Evolutionary conservation across 2,888 invertebrate genomes (phyloP).

Genomic region (Cerceris ruficornis): DNA sequence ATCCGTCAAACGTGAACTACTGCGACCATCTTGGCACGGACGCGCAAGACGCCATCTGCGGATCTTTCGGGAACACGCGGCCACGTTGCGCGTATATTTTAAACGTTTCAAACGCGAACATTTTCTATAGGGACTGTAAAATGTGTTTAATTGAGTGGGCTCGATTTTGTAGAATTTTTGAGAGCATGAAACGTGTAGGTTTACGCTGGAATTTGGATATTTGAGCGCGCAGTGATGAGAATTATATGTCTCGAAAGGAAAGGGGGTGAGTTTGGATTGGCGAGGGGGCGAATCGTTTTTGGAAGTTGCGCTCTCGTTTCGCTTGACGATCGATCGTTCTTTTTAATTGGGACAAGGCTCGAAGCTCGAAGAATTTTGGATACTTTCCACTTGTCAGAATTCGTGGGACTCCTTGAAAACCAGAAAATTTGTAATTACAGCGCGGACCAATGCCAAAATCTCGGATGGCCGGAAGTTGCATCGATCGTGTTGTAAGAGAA

Average conservation of each 20-base stretch:
- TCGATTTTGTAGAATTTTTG: background rate
- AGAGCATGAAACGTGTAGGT: background rate
- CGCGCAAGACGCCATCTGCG: slow-evolving; percentile 28
- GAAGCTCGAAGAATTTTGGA: background rate
- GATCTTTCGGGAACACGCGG: slow-evolving; percentile 1
- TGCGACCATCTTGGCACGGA: slow-evolving; percentile 73
- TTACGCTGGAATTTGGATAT: background rate
- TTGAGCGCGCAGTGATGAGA: no score
- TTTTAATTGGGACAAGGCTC: background rate
- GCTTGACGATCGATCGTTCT: background rate
- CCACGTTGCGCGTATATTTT: slow-evolving; percentile 20
- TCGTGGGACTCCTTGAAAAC: background rate
- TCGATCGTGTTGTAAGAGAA: no score
- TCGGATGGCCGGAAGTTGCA: background rate
- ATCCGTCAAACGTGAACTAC: slow-evolving; percentile 77
- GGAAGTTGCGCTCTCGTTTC: background rate
- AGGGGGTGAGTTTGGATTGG: no score
- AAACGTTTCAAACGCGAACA: slow-evolving; percentile 4
- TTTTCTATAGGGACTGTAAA: background rate
- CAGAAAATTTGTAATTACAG: background rate
- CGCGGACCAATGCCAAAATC: background rate
- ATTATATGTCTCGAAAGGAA: no score
- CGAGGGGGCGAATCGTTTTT: background rate
- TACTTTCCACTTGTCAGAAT: background rate
- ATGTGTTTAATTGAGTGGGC: background rate